Conservation (phyloP, 2,797 vertebrate genomes). For the Alectoris magna region DNA sequence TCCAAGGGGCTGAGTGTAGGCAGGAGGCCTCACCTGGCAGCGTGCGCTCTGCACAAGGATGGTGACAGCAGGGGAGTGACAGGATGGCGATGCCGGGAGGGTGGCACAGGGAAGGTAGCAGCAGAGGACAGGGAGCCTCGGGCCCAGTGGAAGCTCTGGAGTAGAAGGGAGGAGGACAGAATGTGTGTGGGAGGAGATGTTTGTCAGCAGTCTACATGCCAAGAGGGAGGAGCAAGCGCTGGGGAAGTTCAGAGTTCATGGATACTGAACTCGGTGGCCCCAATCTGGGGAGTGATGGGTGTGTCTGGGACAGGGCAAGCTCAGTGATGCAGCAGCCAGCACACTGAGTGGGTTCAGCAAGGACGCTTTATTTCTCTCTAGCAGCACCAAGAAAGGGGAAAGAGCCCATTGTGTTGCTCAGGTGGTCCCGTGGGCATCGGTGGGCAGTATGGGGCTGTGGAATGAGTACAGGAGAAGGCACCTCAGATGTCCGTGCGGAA, state of each 20-base stretch:
- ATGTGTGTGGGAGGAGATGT: neutral
- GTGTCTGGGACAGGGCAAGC: neutral
- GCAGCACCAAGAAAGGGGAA: neutral
- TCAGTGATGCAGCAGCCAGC: neutral
- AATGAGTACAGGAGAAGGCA: neutral
- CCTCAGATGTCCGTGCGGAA: constrained; percentile 73
- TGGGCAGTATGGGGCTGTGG: neutral
- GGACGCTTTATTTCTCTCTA: neutral
- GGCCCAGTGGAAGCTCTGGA: neutral
- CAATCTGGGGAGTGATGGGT: neutral
- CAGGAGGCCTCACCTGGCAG: neutral
- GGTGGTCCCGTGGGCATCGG: neutral
- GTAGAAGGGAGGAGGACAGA: neutral
- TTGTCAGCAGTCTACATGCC: neutral
- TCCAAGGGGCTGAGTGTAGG: neutral
- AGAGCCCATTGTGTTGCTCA: neutral
- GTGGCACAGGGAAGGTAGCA: neutral
- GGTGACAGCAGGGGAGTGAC: neutral
- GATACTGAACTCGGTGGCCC: neutral
- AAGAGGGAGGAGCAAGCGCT: neutral
- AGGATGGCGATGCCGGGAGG: neutral
- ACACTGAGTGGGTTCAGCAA: neutral
- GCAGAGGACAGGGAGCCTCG: neutral
- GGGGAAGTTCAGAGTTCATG: neutral
- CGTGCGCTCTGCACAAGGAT: neutral